phyloP scores from a whole-genome alignment of 2,888 invertebrate genomes.

The Apamea crenata region DNA sequence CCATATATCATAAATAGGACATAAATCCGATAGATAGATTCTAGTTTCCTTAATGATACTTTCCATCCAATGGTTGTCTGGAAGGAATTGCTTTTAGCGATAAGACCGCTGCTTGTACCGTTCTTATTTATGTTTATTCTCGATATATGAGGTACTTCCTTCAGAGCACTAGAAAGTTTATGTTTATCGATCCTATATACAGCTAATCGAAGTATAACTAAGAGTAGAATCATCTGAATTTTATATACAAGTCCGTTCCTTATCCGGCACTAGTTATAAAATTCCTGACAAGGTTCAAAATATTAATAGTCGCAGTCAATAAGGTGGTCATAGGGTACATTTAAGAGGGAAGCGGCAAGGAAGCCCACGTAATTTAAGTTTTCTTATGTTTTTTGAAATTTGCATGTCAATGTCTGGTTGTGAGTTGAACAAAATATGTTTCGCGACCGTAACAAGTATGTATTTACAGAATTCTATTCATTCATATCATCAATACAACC shows the following conservation, averaged over 20 bases:
- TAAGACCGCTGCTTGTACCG: constrained; percentile 22
- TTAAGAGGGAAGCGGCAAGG: too few species aligned
- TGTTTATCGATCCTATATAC: neutral
- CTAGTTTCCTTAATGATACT: constrained; percentile 25
- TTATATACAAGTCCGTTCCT: neutral
- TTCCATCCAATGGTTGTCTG: constrained; percentile 25
- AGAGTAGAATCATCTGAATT: neutral
- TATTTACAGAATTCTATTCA: too few species aligned
- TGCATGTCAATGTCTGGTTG: too few species aligned
- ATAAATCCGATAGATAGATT: constrained; percentile 12
- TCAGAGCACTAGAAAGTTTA: constrained; percentile 11
- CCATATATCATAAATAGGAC: neutral
- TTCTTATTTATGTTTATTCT: constrained; percentile 31
- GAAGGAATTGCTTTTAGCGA: constrained; percentile 37
- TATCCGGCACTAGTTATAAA: neutral
- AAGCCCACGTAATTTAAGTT: too few species aligned
- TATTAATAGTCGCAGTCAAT: neutral
- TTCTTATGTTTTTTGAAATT: too few species aligned
- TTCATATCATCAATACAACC: neutral
- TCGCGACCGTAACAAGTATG: too few species aligned
- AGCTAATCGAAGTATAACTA: neutral
- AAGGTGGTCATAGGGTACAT: neutral
- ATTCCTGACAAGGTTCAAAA: neutral
- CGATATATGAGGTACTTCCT: constrained; percentile 4
- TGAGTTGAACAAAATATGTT: too few species aligned